Evolutionary conservation across 2,113 vertebrate species (phyloP).

Genomic region (Ariopsis seemanni): DNA sequence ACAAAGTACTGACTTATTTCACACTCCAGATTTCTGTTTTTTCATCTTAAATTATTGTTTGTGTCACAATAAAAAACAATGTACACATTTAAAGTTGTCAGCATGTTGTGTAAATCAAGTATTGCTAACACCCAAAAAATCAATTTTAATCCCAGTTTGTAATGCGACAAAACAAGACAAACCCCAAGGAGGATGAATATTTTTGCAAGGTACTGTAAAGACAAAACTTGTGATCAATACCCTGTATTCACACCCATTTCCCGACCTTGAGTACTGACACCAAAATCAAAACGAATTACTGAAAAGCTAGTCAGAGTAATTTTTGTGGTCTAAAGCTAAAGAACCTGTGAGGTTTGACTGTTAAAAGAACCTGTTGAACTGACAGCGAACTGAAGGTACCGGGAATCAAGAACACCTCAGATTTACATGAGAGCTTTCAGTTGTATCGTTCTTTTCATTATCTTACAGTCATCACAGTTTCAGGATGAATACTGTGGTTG

Average conservation of each 20-base stretch:
- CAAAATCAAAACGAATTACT: background rate
- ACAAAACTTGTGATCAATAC: background rate
- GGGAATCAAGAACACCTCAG: background rate
- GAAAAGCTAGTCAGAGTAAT: background rate
- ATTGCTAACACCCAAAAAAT: no score
- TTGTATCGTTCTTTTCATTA: background rate
- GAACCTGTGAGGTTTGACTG: background rate
- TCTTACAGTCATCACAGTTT: background rate
- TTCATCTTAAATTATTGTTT: no score
- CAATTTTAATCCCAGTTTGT: no score
- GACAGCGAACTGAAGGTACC: conserved; percentile 15
- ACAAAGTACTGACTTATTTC: no score
- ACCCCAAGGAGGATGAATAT: no score
- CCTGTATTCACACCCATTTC: background rate
- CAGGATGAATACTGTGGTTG: background rate
- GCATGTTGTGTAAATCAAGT: no score
- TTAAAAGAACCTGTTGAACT: background rate
- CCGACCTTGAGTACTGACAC: background rate
- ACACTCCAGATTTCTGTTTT: no score
- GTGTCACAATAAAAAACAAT: no score
- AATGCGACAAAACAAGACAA: no score
- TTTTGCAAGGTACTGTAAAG: background rate
- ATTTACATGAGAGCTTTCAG: background rate
- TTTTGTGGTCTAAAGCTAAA: background rate
- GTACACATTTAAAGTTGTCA: no score